These are phyloP conservation scores for Proterorhinus semilunaris DNA, from an alignment of 2,113 vertebrate species.

Conservation along the genomic window DNA sequence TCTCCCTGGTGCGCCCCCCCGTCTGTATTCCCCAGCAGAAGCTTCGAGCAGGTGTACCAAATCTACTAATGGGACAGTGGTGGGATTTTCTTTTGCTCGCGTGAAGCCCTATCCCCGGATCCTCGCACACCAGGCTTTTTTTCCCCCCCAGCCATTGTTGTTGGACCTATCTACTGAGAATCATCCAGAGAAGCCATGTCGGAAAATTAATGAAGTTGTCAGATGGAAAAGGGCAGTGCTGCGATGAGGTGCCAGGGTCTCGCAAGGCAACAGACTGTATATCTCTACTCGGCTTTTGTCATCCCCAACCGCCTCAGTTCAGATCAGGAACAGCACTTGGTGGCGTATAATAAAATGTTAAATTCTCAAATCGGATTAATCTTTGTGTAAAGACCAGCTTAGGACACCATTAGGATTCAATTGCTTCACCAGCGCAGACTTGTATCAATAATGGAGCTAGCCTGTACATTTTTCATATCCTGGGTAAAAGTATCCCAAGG, in stretches of 20 bases:
- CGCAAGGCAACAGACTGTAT: constrained; percentile 50
- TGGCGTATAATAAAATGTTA: constrained; percentile 66
- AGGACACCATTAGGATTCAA: constrained; percentile 71
- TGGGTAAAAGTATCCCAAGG: constrained; percentile 53
- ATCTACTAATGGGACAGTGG: constrained; percentile 31
- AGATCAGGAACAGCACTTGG: constrained; percentile 58
- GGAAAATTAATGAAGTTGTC: constrained; percentile 68
- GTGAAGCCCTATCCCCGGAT: constrained; percentile 41
- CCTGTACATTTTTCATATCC: constrained; percentile 58
- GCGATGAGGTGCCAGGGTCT: constrained; percentile 53
- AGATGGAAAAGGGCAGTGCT: constrained; percentile 60
- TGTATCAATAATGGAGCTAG: constrained; percentile 72
- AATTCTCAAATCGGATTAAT: constrained; percentile 73
- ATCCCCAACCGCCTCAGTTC: constrained; percentile 53
- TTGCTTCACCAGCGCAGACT: constrained; percentile 61
- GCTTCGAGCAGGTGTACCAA: constrained; percentile 47
- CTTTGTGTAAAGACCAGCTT: constrained; percentile 65
- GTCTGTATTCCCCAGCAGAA: constrained; percentile 42
- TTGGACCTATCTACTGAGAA: constrained; percentile 61
- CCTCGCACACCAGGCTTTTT: constrained; percentile 35
- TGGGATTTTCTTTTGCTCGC: constrained; percentile 46
- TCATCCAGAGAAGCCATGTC: constrained; percentile 44
- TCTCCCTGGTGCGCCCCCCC: constrained; percentile 51
- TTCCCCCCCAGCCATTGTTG: constrained; percentile 39
- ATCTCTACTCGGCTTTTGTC: constrained; percentile 51